Percentiles rank a stretch among this genome's conserved stretches.
Conservation (phyloP, 2,113 vertebrate genomes). For the Caretta caretta region DNA sequence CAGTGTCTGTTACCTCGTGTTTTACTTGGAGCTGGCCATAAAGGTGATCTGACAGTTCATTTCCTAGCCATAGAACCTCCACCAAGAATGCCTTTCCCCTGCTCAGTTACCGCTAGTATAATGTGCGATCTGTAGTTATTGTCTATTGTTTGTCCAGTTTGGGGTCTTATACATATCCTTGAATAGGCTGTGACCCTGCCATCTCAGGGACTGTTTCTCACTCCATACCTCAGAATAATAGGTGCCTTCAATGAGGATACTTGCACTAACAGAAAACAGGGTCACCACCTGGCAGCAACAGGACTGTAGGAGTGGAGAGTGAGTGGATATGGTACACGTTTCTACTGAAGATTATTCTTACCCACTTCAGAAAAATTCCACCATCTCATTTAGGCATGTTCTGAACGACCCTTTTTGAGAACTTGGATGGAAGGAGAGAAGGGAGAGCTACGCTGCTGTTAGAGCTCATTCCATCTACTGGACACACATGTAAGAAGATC, state of each 20-base stretch:
- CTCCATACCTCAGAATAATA: rapidly evolving
- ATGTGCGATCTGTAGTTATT: not conserved
- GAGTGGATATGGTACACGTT: not conserved
- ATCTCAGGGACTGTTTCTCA: not conserved
- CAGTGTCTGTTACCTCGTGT: not conserved
- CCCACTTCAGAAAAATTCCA: not conserved
- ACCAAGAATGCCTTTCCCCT: not conserved
- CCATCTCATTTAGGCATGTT: not conserved
- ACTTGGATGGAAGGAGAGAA: not conserved
- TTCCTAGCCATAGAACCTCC: not conserved
- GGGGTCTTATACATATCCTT: not conserved
- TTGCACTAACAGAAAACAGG: not conserved
- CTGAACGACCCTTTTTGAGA: conserved; percentile 3
- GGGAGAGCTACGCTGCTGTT: not conserved
- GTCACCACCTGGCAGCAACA: not conserved
- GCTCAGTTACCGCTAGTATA: not conserved
- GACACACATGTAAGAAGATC: not conserved
- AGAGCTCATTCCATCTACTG: not conserved
- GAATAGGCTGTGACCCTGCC: not conserved
- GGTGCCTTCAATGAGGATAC: not conserved
- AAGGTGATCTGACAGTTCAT: not conserved
- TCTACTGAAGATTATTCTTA: not conserved
- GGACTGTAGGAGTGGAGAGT: not conserved
- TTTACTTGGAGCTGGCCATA: not conserved
- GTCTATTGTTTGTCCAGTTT: not conserved